phyloP scores from a whole-genome alignment of 2,888 invertebrate genomes.

The Choreutis nemorana region DNA sequence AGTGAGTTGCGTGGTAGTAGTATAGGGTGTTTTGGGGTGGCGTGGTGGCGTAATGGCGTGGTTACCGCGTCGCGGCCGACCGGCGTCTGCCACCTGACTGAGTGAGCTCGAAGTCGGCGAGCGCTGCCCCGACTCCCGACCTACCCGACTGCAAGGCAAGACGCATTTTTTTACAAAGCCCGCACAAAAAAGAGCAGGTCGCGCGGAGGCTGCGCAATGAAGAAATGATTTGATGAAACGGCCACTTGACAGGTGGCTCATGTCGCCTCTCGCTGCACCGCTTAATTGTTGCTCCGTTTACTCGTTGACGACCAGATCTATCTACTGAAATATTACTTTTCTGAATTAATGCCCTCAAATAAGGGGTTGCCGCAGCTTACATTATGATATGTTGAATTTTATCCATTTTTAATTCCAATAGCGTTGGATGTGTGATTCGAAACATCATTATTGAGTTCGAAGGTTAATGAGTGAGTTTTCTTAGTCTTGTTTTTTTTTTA shows the following conservation, averaged over 20 bases:
- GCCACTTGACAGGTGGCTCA: constrained; percentile 60
- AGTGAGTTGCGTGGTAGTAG: background rate
- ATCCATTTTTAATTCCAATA: too few relatives aligned
- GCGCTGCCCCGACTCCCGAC: constrained; percentile 63
- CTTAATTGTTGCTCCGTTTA: constrained; percentile 50
- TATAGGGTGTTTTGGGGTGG: background rate
- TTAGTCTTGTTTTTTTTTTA: too few relatives aligned
- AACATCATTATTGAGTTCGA: too few relatives aligned
- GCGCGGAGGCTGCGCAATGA: constrained; percentile 53
- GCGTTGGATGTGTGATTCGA: too few relatives aligned
- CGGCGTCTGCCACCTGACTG: constrained; percentile 62
- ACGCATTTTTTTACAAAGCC: constrained; percentile 51
- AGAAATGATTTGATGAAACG: constrained; percentile 65
- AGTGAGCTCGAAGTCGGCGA: constrained; percentile 41
- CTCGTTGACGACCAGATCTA: constrained; percentile 31
- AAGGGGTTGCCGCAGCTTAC: constrained; percentile 46
- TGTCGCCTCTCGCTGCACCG: constrained; percentile 43
- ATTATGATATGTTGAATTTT: too few relatives aligned
- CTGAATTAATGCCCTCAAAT: constrained; percentile 57
- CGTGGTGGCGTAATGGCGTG: constrained; percentile 20
- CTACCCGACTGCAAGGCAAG: constrained; percentile 54
- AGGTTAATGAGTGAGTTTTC: too few relatives aligned
- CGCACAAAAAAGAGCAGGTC: constrained; percentile 44
- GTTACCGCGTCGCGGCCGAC: constrained; percentile 35
- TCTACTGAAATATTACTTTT: constrained; percentile 51